Evolutionary conservation across 2,113 vertebrate genomes (phyloP).

Genomic region (Muntiacus muntjak): DNA sequence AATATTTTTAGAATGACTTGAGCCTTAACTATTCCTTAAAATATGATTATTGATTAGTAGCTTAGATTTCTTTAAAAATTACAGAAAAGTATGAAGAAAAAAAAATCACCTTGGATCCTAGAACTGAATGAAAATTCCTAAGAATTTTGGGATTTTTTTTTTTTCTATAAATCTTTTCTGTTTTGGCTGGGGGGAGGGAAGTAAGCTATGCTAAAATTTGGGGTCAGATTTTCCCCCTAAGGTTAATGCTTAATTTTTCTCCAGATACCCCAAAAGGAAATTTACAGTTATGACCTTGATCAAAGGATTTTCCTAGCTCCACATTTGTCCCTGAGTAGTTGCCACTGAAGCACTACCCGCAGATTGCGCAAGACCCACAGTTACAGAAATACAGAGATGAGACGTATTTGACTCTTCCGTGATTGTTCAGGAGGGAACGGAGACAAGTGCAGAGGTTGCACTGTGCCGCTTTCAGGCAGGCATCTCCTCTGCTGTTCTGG

Average conservation of each 20-base stretch:
- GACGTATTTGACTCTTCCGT: fast-evolving
- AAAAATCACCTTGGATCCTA: neutral
- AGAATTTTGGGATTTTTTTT: neutral
- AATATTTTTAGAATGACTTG: neutral
- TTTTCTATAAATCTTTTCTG: neutral
- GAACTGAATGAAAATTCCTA: neutral
- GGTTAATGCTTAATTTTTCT: neutral
- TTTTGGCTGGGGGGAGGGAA: neutral
- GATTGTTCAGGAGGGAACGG: fast-evolving
- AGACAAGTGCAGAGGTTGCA: fast-evolving
- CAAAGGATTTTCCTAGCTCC: neutral
- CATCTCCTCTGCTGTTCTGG: neutral
- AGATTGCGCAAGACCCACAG: fast-evolving
- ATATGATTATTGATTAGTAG: neutral
- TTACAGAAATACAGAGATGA: fast-evolving
- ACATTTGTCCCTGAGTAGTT: fast-evolving
- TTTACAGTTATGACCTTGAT: fast-evolving
- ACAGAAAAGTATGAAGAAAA: neutral
- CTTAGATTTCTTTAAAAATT: neutral
- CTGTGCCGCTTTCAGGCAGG: fast-evolving
- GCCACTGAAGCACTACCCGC: fast-evolving
- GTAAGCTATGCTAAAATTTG: neutral
- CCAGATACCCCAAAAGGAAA: neutral
- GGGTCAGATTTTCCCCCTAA: neutral
- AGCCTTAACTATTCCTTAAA: neutral